Conservation (phyloP, 92 coral and sea anemone genomes). For the Epizoanthus ramosus region DNA sequence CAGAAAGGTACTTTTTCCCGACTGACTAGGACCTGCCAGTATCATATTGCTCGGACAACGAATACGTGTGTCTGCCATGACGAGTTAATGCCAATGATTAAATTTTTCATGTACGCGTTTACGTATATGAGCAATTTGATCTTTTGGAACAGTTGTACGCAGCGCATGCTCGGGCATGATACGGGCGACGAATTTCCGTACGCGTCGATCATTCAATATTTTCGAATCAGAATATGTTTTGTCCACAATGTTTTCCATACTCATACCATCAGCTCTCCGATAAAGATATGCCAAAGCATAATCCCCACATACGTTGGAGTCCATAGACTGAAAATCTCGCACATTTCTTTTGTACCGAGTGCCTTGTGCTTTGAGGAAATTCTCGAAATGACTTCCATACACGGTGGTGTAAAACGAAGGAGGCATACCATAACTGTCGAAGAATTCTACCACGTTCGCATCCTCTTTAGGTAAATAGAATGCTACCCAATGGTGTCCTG, state of each 20-base stretch:
- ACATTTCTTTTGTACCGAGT: not conserved
- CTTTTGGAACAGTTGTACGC: not conserved
- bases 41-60: too few species aligned
- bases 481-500: not conserved
- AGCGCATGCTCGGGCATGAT: not conserved
- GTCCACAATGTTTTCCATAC: conserved; percentile 43
- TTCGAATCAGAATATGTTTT: too few species aligned
- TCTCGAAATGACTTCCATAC: not conserved
- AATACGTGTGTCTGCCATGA: too few species aligned
- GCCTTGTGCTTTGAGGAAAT: not conserved
- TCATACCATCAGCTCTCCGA: not conserved
- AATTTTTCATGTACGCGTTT: not conserved
- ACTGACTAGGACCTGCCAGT: too few species aligned
- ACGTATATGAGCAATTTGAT: not conserved
- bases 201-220: too few species aligned
- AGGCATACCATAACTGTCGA: conserved; percentile 50
- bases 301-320: not conserved
- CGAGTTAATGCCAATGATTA: not conserved
- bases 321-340: conserved; percentile 25
- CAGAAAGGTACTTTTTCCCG: too few species aligned
- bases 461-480: conserved; percentile 5
- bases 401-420: not conserved
- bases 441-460: conserved; percentile 27
- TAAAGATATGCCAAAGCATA: too few species aligned
- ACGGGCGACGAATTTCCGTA: too few species aligned